Evolutionary conservation across 1,140 invertebrate genomes (phyloP).

Genomic region (Zaprionus nigranus): DNA sequence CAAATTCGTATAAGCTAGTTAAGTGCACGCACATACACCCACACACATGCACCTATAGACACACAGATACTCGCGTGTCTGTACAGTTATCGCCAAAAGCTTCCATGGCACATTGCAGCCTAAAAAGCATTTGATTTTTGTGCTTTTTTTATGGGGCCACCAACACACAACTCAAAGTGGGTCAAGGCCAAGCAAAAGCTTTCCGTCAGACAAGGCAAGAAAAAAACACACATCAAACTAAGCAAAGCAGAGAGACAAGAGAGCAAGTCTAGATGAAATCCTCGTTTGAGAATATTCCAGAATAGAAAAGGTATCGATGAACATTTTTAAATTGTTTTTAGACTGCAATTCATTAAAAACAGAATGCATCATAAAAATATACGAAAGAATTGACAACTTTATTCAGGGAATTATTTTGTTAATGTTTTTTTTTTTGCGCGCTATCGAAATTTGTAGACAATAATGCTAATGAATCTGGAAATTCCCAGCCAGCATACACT

Average conservation of each 20-base stretch:
- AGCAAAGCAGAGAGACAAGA: background rate
- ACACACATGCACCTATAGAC: background rate
- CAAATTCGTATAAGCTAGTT: constrained; percentile 34
- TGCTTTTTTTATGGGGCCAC: constrained; percentile 52
- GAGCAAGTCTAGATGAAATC: background rate
- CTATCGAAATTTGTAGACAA: constrained; percentile 31
- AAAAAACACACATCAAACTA: no score
- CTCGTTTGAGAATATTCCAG: background rate
- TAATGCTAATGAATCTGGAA: constrained; percentile 46
- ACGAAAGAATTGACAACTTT: constrained; percentile 1
- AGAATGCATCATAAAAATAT: background rate
- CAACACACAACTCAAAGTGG: constrained; percentile 52
- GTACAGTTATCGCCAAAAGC: constrained; percentile 51
- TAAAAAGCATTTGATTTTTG: constrained; percentile 44
- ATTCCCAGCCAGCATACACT: constrained; percentile 16
- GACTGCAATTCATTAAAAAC: background rate
- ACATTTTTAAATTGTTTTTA: background rate
- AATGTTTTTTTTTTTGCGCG: constrained; percentile 6
- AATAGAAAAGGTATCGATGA: background rate
- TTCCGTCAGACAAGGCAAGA: constrained; percentile 8
- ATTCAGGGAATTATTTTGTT: constrained; percentile 14
- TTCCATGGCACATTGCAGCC: constrained; percentile 34
- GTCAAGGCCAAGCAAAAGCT: constrained; percentile 71
- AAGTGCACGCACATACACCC: constrained; percentile 3
- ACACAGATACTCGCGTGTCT: background rate